Conservation (phyloP, 2,113 vertebrate genomes). For the Salvelinus sp. region DNA sequence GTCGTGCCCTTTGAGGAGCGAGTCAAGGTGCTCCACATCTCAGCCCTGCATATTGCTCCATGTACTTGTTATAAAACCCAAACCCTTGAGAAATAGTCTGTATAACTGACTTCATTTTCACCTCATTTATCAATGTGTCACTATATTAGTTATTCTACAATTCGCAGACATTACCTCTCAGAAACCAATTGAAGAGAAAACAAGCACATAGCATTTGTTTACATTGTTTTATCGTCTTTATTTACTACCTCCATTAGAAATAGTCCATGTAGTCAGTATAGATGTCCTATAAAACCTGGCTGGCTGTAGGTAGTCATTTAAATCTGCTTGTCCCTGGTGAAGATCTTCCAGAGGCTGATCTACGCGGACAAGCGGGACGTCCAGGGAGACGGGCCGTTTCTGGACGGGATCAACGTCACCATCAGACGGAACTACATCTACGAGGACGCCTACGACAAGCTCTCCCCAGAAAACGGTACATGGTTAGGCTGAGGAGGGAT, state of each 20-base stretch:
- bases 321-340: constrained; percentile 13
- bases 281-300: background rate
- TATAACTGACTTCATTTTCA: too few relatives aligned
- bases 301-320: background rate
- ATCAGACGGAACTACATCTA: constrained; percentile 99
- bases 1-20: constrained; percentile 98
- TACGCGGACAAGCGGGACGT: constrained; percentile 96
- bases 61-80: background rate
- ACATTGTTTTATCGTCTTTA: background rate
- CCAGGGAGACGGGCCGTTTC: constrained; percentile 94
- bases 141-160: too few relatives aligned
- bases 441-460: constrained; percentile 97
- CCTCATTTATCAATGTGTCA: too few relatives aligned
- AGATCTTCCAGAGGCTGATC: constrained; percentile 98
- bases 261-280: background rate
- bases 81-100: too few relatives aligned
- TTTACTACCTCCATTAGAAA: background rate
- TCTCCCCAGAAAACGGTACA: constrained; percentile 96
- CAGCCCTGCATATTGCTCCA: background rate
- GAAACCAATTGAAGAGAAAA: too few relatives aligned
- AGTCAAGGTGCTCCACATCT: constrained; percentile 84
- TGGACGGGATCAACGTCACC: constrained; percentile 94
- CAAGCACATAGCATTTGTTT: too few relatives aligned
- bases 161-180: too few relatives aligned
- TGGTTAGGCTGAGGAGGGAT: background rate